A percentile compares a stretch with the other conserved stretches of the same genome.
Conservation (phyloP, 1,140 invertebrate genomes). For the Platyscapa corneri region DNA sequence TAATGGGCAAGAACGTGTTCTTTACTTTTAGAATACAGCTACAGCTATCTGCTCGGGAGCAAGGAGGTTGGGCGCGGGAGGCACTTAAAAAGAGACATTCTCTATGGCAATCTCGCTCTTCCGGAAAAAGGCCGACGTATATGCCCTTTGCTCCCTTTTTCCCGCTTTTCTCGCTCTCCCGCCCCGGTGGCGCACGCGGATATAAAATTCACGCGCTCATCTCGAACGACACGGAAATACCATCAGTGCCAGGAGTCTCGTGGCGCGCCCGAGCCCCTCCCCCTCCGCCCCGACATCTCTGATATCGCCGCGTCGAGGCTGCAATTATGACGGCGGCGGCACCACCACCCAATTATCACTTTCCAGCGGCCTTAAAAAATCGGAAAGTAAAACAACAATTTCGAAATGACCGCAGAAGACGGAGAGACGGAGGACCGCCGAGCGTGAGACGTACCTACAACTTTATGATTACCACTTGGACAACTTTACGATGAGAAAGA, state of each 20-base stretch:
- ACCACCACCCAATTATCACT: background rate
- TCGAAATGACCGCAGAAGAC: background rate
- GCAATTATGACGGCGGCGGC: background rate
- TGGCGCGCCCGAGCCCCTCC: background rate
- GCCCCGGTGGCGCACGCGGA: background rate
- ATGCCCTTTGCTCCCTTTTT: background rate
- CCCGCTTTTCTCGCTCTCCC: background rate
- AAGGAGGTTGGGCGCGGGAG: slow-evolving; percentile 8
- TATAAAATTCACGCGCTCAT: slow-evolving; percentile 17
- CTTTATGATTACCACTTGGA: slow-evolving; percentile 44
- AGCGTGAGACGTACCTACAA: too few species aligned
- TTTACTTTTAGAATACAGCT: slow-evolving; percentile 42
- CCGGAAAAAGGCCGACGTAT: background rate
- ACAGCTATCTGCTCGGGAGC: slow-evolving; percentile 1
- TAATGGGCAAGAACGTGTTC: slow-evolving; percentile 55
- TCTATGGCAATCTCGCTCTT: slow-evolving; percentile 28
- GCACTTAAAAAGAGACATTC: slow-evolving; percentile 43
- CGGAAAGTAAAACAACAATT: slow-evolving; percentile 28
- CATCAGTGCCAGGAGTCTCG: background rate
- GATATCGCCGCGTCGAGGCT: background rate
- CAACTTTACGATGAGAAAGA: slow-evolving; percentile 47
- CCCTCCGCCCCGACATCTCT: background rate
- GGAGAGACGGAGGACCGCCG: too few species aligned
- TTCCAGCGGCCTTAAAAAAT: background rate
- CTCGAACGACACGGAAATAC: background rate